A percentile compares a stretch with the other conserved stretches of the same genome.
Conservation (phyloP, 2,888 invertebrate genomes). For the Lomographa bimaculata region DNA sequence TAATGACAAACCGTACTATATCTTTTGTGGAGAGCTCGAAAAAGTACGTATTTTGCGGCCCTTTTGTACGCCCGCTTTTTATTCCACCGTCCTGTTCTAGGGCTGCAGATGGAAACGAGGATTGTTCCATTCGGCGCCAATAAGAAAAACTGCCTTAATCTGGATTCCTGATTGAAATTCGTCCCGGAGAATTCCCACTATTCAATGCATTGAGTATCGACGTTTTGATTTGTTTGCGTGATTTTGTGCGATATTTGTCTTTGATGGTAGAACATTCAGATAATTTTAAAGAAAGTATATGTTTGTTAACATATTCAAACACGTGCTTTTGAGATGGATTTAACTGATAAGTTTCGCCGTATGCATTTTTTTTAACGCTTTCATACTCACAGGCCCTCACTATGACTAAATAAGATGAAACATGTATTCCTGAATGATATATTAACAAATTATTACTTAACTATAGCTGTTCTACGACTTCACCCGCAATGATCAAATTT, state of each 20-base stretch:
- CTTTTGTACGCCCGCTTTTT: constrained; percentile 80
- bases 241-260: constrained; percentile 13
- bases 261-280: too few species aligned
- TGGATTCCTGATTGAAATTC: constrained; percentile 49
- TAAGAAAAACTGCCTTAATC: constrained; percentile 62
- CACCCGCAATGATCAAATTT: too few species aligned
- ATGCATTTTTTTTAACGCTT: too few species aligned
- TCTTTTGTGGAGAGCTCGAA: constrained; percentile 83
- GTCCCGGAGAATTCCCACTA: constrained; percentile 29
- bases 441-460: too few species aligned
- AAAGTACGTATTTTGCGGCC: constrained; percentile 83
- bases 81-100: constrained; percentile 59
- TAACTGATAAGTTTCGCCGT: too few species aligned
- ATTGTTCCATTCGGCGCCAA: constrained; percentile 56
- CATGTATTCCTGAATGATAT: too few species aligned
- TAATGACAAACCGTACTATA: constrained; percentile 84
- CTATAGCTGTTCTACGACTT: too few species aligned
- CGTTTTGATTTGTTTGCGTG: constrained; percentile 22
- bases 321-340: too few species aligned
- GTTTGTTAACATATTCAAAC: too few species aligned
- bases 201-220: constrained; percentile 32
- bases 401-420: too few species aligned
- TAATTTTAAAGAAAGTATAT: too few species aligned
- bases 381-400: too few species aligned
- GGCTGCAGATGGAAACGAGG: constrained; percentile 56